Evolutionary conservation across 2,113 vertebrate species (phyloP), one percentile per base, ranked within the genome.

Genomic region (Cheirogaleus medius): DNA sequence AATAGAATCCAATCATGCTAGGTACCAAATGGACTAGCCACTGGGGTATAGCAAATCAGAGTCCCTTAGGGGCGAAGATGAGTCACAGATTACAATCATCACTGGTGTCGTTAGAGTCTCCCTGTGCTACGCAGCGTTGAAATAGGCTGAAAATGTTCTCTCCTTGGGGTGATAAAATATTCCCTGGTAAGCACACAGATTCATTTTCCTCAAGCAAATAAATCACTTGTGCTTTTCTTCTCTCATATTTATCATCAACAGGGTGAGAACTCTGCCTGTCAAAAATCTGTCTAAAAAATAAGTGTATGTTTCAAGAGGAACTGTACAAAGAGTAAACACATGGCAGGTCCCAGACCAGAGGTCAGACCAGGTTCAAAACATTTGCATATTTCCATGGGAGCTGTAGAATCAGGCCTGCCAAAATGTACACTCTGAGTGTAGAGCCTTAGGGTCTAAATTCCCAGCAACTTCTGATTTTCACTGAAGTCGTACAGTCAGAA

Each of bases 161-260:
- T 97, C 52, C 52, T 87, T 89, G 27, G 89, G 29, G 25, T 95
- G 82, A 94, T 97, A 96, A 96, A 94, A 91, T 96, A 94, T 93
- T 97, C 73, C 52, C 80, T n/a, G 68, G 93, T 97, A 89, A 95
- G 90, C 89, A 96, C 29, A 68, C 42, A 97, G 94, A 44, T 95
- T 97, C 97, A 95, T 93, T 94, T 80, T 0, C 1, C 64, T 88
- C 90, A 98, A 98, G 96, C 73, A 97, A 98, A 97, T 94, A 92
- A 96, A 96, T 94, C 95, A 94, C 27, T 83, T 73, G 64, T 81
- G 58, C 69, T 83, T 91, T 97, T 93, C 56, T 89, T 95, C 27
- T 84, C 54, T 37, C 82, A 63, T 49, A 44, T 91, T 90, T 90
- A 91, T 73, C 78, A 52, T 96, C 69, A 91, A 73, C 68, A 86